Base-by-base conservation (phyloP, 2,113 vertebrate genomes). In the Saguinus imperator region DNA sequence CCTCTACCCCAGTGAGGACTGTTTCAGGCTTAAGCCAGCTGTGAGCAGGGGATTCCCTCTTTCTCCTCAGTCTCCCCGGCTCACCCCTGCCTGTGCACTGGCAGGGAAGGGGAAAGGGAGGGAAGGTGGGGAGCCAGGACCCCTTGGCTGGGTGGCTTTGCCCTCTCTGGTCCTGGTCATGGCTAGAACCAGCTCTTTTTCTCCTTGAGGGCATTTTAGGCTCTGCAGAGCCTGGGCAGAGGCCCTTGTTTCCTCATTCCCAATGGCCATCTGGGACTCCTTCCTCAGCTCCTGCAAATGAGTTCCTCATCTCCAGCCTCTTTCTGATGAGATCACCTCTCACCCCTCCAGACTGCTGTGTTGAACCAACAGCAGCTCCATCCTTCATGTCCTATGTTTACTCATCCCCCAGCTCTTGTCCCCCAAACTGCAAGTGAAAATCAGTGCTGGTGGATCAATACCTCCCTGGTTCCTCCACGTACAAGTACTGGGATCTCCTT, bases 381-480 rank as follows among this genome's bases (percentile, higher is more conserved):
- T 45, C 32, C 43, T 9, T 1, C 5, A 11, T 5, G 2, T 25
- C 14, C 29, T 25, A 8, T 1, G 32, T 6, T 55, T 58, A 20
- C 17, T 25, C 13, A 16, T 0, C 52, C 12, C 61, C 1, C 66
- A 76, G 35, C 21, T 6, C 43, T 20, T 12, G 35, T 1, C 18
- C 48, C 48, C 18, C 43, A 80, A 32, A 32, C 64, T 55, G 16
- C 6, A 85, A n/a, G 8, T 43, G 50, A 55, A 77, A 10, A 29
- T 29, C 61, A 9, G 14, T 20, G 13, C 37, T 43, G 8, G 20
- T 3, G 2, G 2, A 40, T 84, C 25, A 43, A 43, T 12, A 0
- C 8, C 82, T 45, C 35, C 23, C 35, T 37, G 80, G 23, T 21
- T 89, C 13, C 25, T 79, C 50, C 11, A 5, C 18, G 57, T 4